These are phyloP conservation scores for Magallana nippona DNA, from an alignment of 2,888 invertebrate genomes.

Conservation along the genomic window DNA sequence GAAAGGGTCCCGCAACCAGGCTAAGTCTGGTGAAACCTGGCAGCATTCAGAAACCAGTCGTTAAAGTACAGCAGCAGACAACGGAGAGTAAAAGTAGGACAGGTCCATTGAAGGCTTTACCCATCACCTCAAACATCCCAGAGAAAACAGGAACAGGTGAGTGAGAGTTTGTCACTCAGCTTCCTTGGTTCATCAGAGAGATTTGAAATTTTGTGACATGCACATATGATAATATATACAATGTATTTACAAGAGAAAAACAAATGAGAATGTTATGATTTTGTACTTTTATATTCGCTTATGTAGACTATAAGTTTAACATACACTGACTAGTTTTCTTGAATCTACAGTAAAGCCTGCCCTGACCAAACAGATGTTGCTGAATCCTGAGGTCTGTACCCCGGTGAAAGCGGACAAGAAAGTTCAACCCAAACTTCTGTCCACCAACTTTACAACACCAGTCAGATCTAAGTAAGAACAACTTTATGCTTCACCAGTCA, in stretches of 20 bases:
- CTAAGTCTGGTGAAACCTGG: neutral
- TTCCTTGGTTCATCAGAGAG: too few species aligned
- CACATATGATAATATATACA: too few species aligned
- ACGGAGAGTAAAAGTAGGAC: constrained; percentile 16
- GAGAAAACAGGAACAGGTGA: neutral
- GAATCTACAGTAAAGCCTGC: neutral
- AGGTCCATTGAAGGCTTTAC: constrained; percentile 37
- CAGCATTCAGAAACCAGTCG: constrained; percentile 1
- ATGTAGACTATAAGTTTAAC: too few species aligned
- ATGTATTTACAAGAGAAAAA: too few species aligned
- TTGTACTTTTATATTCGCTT: too few species aligned
- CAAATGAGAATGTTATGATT: too few species aligned
- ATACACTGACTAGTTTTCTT: neutral
- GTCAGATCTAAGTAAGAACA: constrained; percentile 57
- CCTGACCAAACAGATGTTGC: constrained; percentile 23
- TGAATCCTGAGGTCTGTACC: constrained; percentile 47
- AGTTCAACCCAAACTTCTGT: constrained; percentile 57
- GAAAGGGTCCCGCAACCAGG: constrained; percentile 8
- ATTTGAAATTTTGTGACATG: too few species aligned
- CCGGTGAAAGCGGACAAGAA: constrained; percentile 62
- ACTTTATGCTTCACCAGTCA: constrained; percentile 18
- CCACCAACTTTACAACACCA: constrained; percentile 60
- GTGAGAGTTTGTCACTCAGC: neutral
- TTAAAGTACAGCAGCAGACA: neutral
- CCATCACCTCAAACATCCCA: neutral